Conservation (phyloP, 2,113 vertebrate genomes). For the Phoxinus phoxinus region DNA sequence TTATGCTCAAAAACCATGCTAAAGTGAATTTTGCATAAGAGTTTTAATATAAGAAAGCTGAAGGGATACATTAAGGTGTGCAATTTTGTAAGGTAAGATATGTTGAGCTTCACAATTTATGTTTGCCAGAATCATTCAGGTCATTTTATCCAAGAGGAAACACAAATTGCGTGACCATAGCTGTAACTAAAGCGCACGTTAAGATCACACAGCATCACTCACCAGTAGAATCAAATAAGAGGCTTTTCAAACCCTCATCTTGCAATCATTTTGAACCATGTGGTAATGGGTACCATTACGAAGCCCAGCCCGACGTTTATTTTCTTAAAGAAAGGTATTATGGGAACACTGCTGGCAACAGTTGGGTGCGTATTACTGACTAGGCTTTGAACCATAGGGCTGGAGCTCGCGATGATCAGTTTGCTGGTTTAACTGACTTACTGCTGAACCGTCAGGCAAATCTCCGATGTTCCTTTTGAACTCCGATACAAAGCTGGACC, state of each 20-base stretch:
- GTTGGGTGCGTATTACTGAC: slow-evolving; percentile 60
- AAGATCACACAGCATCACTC: not conserved
- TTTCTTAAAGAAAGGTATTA: slow-evolving; percentile 57
- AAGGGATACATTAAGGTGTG: not conserved
- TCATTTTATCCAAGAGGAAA: not conserved
- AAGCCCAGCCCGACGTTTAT: slow-evolving; percentile 49
- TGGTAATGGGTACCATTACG: slow-evolving; percentile 24
- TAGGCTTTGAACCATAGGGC: slow-evolving; percentile 60
- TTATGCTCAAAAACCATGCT: no score
- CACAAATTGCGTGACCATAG: no score
- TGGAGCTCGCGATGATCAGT: slow-evolving; percentile 55
- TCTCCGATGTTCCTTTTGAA: slow-evolving; percentile 74
- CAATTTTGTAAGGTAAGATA: not conserved
- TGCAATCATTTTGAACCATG: slow-evolving; percentile 20
- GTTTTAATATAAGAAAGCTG: not conserved
- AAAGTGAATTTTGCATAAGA: no score
- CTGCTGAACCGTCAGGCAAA: slow-evolving; percentile 65
- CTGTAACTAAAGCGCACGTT: not conserved
- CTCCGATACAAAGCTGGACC: slow-evolving; percentile 69
- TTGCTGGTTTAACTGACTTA: slow-evolving; percentile 66
- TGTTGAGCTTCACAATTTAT: not conserved
- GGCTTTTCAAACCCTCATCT: slow-evolving; percentile 34
- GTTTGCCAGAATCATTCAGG: not conserved
- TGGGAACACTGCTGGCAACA: slow-evolving; percentile 55
- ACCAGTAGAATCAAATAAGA: not conserved